Conservation (phyloP, 2,888 invertebrate species). For the Orchesella flavescens region DNA sequence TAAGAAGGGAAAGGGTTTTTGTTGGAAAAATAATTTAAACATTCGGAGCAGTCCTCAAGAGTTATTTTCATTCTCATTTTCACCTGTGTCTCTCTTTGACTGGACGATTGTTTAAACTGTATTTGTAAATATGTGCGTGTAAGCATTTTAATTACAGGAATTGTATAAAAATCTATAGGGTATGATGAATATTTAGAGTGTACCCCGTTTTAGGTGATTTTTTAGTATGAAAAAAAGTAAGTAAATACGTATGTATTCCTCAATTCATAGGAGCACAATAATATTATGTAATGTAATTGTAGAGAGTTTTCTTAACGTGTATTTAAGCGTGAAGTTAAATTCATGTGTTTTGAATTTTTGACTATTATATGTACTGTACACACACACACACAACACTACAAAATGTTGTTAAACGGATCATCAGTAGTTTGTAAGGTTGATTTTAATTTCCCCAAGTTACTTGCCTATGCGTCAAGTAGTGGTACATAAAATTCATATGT, state of each 20-base stretch:
- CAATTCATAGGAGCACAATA: not conserved
- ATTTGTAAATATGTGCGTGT: too few species aligned
- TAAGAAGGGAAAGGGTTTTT: constrained; percentile 16
- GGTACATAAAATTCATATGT: not conserved
- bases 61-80: constrained; percentile 6
- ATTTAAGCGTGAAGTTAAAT: too few species aligned
- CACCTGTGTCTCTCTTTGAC: constrained; percentile 2
- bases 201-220: constrained; percentile 7
- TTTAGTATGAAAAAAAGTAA: not conserved
- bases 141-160: too few species aligned
- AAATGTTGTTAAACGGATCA: constrained; percentile 58
- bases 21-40: not conserved
- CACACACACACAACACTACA: constrained; percentile 39
- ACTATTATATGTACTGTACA: constrained; percentile 18
- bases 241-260: too few species aligned
- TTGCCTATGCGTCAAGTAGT: constrained; percentile 41
- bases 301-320: constrained; percentile 7
- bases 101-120: constrained; percentile 15
- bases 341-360: not conserved
- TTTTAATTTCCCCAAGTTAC: constrained; percentile 41
- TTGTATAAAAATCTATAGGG: too few species aligned
- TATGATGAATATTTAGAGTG: too few species aligned
- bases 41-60: too few species aligned
- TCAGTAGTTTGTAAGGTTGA: constrained; percentile 57
- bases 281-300: not conserved